Conservation (phyloP, 2,888 invertebrate species). For the Drosophila siamana region DNA sequence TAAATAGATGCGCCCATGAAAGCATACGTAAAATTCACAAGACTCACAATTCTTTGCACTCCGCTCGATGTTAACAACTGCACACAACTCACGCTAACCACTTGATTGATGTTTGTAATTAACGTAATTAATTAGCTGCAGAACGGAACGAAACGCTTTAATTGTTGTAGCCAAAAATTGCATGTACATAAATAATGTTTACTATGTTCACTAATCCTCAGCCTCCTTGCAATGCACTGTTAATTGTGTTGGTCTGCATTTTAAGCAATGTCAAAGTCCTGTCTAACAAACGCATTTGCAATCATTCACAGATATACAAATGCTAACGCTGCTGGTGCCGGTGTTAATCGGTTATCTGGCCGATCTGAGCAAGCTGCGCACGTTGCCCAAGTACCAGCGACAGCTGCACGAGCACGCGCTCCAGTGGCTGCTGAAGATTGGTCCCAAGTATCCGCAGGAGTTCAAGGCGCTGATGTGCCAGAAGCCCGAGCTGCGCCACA, state of each 20-base stretch:
- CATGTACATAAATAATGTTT: constrained; percentile 47
- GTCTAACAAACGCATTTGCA: neutral
- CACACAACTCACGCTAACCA: constrained; percentile 22
- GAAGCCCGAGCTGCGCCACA: constrained; percentile 91
- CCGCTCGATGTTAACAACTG: constrained; percentile 30
- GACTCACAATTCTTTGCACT: constrained; percentile 46
- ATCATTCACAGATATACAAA: constrained; percentile 90
- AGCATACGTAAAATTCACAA: constrained; percentile 34
- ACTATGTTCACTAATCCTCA: too few species aligned
- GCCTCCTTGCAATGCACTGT: constrained; percentile 15
- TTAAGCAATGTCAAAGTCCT: neutral
- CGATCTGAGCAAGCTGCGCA: constrained; percentile 88
- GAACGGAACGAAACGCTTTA: constrained; percentile 58
- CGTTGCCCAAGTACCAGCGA: constrained; percentile 88
- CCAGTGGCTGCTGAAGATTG: constrained; percentile 95
- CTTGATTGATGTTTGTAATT: constrained; percentile 17
- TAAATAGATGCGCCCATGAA: constrained; percentile 81
- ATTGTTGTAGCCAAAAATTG: constrained; percentile 64
- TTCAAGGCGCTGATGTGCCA: constrained; percentile 96
- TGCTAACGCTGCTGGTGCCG: constrained; percentile 95
- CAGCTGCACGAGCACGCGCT: constrained; percentile 95
- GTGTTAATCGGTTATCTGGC: constrained; percentile 94
- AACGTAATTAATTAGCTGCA: constrained; percentile 49
- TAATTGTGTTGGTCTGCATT: constrained; percentile 8
- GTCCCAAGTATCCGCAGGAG: constrained; percentile 96